Conservation (phyloP, 2,888 invertebrate genomes). For the Drosophila borealis region DNA sequence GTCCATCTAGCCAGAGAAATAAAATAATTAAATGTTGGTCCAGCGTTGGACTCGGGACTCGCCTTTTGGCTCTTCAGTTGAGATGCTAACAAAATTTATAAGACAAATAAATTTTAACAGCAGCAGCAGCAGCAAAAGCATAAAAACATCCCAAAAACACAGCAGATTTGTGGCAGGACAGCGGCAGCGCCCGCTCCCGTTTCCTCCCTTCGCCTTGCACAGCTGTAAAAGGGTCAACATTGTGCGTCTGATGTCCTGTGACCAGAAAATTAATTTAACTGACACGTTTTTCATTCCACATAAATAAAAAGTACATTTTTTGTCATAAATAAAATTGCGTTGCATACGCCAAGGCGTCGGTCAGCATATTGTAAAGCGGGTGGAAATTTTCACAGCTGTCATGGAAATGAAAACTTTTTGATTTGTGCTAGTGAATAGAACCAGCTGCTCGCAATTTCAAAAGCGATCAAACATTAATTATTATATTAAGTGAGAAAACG, state of each 20-base stretch:
- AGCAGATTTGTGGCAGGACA: conserved; percentile 64
- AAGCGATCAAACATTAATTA: conserved; percentile 6
- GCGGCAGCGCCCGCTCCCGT: neutral
- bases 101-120: conserved; percentile 70
- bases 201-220: neutral
- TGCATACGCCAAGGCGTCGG: conserved; percentile 41
- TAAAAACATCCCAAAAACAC: conserved; percentile 40
- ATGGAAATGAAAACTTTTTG: conserved; percentile 4
- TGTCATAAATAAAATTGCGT: conserved; percentile 45
- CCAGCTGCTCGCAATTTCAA: neutral
- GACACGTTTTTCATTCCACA: conserved; percentile 68
- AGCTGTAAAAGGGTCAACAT: conserved; percentile 44
- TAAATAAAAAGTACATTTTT: conserved; percentile 35
- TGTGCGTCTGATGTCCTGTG: conserved; percentile 44
- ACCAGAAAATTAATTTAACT: conserved; percentile 74
- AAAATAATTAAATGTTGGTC: conserved; percentile 58
- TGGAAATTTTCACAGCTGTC: neutral
- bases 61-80: conserved; percentile 44
- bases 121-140: conserved; percentile 40
- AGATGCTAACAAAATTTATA: conserved; percentile 76
- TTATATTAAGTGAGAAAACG: neutral
- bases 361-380: no score
- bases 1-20: conserved; percentile 30
- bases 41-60: conserved; percentile 18
- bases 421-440: conserved; percentile 4